A percentile compares a stretch with the other conserved stretches of the same genome.
These are phyloP conservation scores for Circaetus cinerascens DNA, from an alignment of 2,113 vertebrate species.

Conservation along the genomic window DNA sequence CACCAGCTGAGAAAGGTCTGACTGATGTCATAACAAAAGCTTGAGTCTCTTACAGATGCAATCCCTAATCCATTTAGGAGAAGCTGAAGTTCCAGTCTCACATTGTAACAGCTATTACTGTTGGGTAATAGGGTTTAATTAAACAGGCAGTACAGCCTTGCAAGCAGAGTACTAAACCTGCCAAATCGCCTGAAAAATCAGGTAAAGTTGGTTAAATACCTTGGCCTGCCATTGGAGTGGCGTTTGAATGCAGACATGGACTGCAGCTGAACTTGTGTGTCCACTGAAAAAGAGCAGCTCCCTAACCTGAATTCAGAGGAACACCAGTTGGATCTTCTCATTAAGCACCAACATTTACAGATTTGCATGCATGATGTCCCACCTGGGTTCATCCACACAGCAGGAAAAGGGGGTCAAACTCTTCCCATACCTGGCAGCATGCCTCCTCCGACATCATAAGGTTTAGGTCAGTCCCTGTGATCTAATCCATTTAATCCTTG, in stretches of 20 bases:
- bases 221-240: neutral
- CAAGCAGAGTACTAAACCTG: neutral
- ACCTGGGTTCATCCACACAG: neutral
- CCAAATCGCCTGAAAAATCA: neutral
- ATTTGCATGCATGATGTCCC: neutral
- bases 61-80: neutral
- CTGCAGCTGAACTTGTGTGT: neutral
- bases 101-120: neutral
- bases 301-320: neutral
- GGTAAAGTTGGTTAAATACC: neutral
- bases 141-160: neutral
- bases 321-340: neutral
- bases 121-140: neutral
- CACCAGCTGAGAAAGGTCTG: neutral
- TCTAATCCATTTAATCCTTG: neutral
- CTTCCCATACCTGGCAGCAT: neutral
- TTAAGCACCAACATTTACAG: neutral
- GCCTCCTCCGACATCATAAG: neutral
- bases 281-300: neutral
- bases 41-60: neutral
- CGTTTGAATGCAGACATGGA: neutral
- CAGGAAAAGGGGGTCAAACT: neutral
- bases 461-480: neutral
- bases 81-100: neutral
- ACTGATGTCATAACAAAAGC: neutral